Conservation (phyloP, 2,113 vertebrate species). For the Grammomys surdaster region DNA sequence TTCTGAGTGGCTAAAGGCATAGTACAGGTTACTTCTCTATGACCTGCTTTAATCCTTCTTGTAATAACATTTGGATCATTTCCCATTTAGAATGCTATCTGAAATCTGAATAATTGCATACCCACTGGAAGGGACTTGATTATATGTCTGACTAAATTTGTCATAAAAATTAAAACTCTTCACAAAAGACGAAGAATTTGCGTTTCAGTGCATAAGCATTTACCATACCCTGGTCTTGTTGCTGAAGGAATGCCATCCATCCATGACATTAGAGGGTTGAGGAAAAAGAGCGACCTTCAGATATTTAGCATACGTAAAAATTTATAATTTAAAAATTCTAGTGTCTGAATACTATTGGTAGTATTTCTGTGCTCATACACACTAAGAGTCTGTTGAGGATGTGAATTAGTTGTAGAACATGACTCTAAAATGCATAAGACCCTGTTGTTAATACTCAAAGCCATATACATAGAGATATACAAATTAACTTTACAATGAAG, state of each 20-base stretch:
- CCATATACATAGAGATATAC: background rate
- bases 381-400: background rate
- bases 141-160: conserved; percentile 45
- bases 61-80: conserved; percentile 13
- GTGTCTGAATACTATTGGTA: background rate
- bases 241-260: background rate
- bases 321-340: conserved; percentile 1
- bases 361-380: background rate
- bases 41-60: background rate
- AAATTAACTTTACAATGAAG: background rate
- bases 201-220: background rate
- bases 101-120: conserved; percentile 18
- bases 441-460: background rate
- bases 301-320: conserved; percentile 3
- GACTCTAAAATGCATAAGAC: background rate
- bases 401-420: background rate
- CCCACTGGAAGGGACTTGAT: conserved; percentile 56
- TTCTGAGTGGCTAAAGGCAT: conserved; percentile 1
- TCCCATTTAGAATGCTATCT: conserved; percentile 61
- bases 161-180: conserved; percentile 54
- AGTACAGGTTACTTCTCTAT: background rate
- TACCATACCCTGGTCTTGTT: background rate
- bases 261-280: background rate
- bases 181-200: background rate
- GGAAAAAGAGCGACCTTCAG: background rate